Percentiles rank a stretch among this genome's conserved stretches.
Evolutionary conservation across 2,113 vertebrate genomes (phyloP).

Genomic region (Aphyosemion australe): DNA sequence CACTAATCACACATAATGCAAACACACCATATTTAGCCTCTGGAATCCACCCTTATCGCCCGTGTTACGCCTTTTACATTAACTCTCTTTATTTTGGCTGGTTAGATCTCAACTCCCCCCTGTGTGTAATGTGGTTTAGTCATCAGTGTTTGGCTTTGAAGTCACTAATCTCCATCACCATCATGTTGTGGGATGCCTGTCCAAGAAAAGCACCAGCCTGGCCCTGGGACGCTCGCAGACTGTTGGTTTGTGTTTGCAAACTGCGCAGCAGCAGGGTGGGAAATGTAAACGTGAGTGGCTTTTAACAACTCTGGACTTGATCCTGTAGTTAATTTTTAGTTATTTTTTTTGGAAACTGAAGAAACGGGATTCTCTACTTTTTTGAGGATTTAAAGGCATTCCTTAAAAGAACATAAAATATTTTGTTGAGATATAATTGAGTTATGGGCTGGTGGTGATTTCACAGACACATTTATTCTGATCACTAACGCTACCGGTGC

Average conservation of each 20-base stretch:
- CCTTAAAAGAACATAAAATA: no score
- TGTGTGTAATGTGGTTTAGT: slow-evolving; percentile 49
- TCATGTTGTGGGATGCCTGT: slow-evolving; percentile 43
- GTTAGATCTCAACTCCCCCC: slow-evolving; percentile 46
- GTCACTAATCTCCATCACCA: slow-evolving; percentile 63
- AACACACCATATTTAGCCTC: slow-evolving; percentile 22
- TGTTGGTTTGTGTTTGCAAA: slow-evolving; percentile 36
- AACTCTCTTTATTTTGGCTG: slow-evolving; percentile 49
- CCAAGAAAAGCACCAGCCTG: slow-evolving; percentile 64
- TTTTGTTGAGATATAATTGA: no score
- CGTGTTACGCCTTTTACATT: slow-evolving; percentile 22
- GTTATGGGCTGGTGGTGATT: no score
- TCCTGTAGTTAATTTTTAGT: background rate
- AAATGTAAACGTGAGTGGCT: slow-evolving; percentile 18
- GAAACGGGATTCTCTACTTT: no score
- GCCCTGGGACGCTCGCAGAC: slow-evolving; percentile 44
- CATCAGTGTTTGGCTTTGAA: slow-evolving; percentile 61
- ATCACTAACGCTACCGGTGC: no score
- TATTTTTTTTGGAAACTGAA: no score
- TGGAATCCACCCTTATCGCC: slow-evolving; percentile 41
- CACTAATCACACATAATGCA: slow-evolving; percentile 37
- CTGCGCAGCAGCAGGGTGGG: slow-evolving; percentile 21
- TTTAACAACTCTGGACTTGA: slow-evolving; percentile 2
- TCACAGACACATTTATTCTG: no score
- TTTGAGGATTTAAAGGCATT: no score